These are phyloP conservation scores for Notamacropus eugenii DNA, from an alignment of 2,797 vertebrate species.

Conservation along the genomic window DNA sequence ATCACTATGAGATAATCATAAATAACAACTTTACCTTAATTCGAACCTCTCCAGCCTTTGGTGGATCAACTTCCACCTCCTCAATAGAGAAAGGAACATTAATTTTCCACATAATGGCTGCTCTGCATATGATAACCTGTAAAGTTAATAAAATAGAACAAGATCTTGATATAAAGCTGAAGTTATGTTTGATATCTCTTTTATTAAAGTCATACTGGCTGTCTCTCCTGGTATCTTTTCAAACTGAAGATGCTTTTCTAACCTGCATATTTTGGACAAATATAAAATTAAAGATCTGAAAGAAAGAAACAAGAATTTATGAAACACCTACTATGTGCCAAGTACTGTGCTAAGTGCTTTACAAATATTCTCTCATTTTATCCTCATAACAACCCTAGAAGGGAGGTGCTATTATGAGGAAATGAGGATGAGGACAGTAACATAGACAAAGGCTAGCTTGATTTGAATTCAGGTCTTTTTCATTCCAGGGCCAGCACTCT, in stretches of 20 bases:
- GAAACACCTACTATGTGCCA: background rate
- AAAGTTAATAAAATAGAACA: background rate
- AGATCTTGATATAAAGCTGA: background rate
- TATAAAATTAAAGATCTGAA: background rate
- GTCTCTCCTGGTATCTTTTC: background rate
- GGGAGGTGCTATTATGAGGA: background rate
- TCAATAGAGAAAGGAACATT: slow-evolving; percentile 68
- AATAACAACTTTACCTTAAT: slow-evolving; percentile 64
- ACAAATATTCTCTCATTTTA: background rate
- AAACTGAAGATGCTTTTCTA: background rate
- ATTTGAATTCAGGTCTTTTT: background rate
- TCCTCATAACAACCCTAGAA: background rate
- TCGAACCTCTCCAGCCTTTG: slow-evolving; percentile 70
- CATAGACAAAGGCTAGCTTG: background rate
- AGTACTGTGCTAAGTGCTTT: background rate
- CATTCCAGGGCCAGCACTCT: background rate
- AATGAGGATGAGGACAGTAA: background rate
- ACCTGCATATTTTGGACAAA: background rate
- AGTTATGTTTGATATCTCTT: background rate
- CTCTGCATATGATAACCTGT: slow-evolving; percentile 66
- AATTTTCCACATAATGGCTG: slow-evolving; percentile 66
- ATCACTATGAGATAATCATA: background rate
- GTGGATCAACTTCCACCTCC: slow-evolving; percentile 73
- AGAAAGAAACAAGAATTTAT: background rate
- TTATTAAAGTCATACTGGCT: background rate